Evolutionary conservation across 2,113 vertebrate genomes (phyloP).

Genomic region (Gymnogyps californianus): DNA sequence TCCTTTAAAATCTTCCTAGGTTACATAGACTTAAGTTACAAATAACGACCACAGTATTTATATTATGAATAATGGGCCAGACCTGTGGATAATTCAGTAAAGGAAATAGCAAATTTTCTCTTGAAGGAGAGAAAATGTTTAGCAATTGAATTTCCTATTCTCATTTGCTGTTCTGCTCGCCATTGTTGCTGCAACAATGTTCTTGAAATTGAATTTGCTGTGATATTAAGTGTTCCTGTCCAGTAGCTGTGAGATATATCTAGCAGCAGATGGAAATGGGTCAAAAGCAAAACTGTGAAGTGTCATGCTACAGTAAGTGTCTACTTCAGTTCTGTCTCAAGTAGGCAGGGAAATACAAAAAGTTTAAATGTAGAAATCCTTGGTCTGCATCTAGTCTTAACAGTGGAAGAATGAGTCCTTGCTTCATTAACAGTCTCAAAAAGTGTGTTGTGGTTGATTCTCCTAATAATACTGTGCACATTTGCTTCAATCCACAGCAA

Average conservation of each 20-base stretch:
- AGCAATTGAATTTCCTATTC: not conserved
- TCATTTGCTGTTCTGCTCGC: not conserved
- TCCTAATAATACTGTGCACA: not conserved
- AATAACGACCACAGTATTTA: not conserved
- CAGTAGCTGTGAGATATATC: not conserved
- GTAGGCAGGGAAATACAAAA: not conserved
- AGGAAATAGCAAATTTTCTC: not conserved
- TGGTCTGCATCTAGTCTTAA: not conserved
- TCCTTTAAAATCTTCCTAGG: not conserved
- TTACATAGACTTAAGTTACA: not conserved
- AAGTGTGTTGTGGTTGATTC: not conserved
- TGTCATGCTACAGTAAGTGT: accelerated
- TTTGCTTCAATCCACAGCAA: not conserved
- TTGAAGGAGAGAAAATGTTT: not conserved
- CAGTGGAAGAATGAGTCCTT: not conserved
- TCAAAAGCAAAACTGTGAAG: not conserved
- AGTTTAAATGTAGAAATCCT: not conserved
- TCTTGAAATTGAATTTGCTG: conserved; percentile 22
- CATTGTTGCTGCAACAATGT: not conserved
- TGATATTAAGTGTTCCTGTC: not conserved
- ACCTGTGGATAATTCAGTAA: not conserved
- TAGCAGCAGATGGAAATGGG: not conserved
- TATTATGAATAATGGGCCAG: not conserved
- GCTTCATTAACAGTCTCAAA: not conserved
- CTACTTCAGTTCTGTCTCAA: not conserved